Conservation (phyloP, 2,888 invertebrate species). For the Hyppa rectilinea region DNA sequence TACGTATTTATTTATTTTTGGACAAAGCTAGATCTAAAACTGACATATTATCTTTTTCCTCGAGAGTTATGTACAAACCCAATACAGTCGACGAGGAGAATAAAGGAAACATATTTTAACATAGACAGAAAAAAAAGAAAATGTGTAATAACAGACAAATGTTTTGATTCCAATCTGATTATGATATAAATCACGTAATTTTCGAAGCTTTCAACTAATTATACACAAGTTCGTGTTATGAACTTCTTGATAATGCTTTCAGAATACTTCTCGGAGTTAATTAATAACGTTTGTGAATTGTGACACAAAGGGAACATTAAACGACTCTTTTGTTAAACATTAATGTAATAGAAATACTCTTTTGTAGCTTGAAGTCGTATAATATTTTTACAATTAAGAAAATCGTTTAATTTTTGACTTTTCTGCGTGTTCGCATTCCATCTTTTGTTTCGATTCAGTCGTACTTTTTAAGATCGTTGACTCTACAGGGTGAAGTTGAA, state of each 20-base stretch:
- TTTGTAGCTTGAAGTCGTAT: not conserved
- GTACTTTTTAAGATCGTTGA: not conserved
- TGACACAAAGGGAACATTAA: constrained; percentile 20
- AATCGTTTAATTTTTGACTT: not conserved
- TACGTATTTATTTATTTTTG: not conserved
- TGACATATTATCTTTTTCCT: not conserved
- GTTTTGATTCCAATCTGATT: constrained; percentile 42
- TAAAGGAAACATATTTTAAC: not conserved
- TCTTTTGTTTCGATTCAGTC: not conserved
- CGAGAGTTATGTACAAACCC: not conserved
- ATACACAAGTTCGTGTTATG: constrained; percentile 52
- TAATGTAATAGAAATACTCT: not conserved
- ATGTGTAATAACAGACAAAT: constrained; percentile 8
- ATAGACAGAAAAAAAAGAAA: constrained; percentile 15
- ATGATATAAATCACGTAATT: constrained; percentile 42
- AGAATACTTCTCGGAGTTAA: constrained; percentile 17
- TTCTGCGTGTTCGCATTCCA: not conserved
- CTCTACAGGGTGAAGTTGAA: no score
- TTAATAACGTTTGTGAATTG: constrained; percentile 40
- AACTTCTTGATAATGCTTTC: constrained; percentile 47
- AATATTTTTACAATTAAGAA: constrained; percentile 12
- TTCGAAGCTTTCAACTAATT: constrained; percentile 59
- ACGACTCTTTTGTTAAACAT: constrained; percentile 22
- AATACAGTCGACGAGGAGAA: not conserved
- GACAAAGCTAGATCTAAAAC: not conserved